These are phyloP conservation scores for Pandemis cinnamomeana DNA, from an alignment of 2,888 invertebrate species.

Conservation along the genomic window DNA sequence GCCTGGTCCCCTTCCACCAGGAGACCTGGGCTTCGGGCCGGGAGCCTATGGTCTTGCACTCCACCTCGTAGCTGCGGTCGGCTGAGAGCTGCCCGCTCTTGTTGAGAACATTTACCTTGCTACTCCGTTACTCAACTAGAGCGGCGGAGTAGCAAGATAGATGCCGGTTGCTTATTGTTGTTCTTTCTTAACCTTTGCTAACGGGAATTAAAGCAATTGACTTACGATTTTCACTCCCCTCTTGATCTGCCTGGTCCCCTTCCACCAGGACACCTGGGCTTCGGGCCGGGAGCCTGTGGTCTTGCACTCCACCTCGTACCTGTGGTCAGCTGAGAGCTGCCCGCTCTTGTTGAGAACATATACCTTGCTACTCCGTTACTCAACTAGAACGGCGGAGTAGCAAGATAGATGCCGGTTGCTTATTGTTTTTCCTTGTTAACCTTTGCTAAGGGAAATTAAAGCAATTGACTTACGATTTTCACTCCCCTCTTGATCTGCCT, in stretches of 20 bases:
- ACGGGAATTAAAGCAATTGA: slow-evolving; percentile 45
- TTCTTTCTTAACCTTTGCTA: not conserved
- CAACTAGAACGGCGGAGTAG: too few species aligned
- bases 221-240: slow-evolving; percentile 92
- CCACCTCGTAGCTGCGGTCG: too few species aligned
- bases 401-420: too few species aligned
- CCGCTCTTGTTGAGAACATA: slow-evolving; percentile 57
- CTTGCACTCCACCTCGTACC: slow-evolving; percentile 94
- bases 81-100: slow-evolving; percentile 74
- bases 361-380: too few species aligned
- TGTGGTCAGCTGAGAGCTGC: slow-evolving; percentile 92
- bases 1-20: slow-evolving; percentile 88
- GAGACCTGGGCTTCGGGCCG: slow-evolving; percentile 70
- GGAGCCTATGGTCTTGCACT: slow-evolving; percentile 67
- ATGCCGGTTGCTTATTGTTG: too few species aligned
- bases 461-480: slow-evolving; percentile 88
- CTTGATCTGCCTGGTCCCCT: slow-evolving; percentile 91
- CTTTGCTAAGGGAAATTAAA: not conserved
- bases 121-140: too few species aligned
- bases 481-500: slow-evolving; percentile 91
- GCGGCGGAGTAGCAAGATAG: too few species aligned
- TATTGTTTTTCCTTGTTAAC: not conserved
- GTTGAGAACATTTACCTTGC: too few species aligned
- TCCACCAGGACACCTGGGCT: slow-evolving; percentile 96
- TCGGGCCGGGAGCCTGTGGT: slow-evolving; percentile 94